Percentiles rank a stretch among this genome's conserved stretches.
phyloP scores from a whole-genome alignment of 2,888 invertebrate genomes.

The Hypselothyrea guttata region DNA sequence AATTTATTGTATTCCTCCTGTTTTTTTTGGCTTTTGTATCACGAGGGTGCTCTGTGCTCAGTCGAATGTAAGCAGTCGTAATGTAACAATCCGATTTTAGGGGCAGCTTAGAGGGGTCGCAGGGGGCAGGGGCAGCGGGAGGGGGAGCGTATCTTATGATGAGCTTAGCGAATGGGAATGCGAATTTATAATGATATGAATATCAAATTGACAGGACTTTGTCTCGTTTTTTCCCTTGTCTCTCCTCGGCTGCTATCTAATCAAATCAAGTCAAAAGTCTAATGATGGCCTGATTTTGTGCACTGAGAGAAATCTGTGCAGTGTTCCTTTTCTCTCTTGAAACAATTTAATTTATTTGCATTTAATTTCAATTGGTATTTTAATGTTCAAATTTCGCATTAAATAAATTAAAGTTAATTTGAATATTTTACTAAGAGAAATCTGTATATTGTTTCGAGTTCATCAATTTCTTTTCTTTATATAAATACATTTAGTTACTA shows the following conservation, averaged over 20 bases:
- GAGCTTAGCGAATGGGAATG: slow-evolving; percentile 54
- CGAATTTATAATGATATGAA: slow-evolving; percentile 79
- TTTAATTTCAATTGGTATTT: no score
- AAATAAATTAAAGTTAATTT: no score
- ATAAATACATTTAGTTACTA: no score
- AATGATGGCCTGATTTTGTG: slow-evolving; percentile 58
- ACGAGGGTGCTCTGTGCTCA: slow-evolving; percentile 31
- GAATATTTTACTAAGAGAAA: no score
- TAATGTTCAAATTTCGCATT: no score
- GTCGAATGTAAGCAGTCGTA: slow-evolving; percentile 59
- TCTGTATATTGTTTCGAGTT: no score
- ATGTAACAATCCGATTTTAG: slow-evolving; percentile 65
- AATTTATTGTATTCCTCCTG: slow-evolving; percentile 56
- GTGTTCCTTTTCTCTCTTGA: slow-evolving; percentile 4
- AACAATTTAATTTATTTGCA: no score
- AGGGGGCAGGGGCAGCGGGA: not conserved
- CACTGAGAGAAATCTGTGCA: no score
- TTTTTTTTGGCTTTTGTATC: slow-evolving; percentile 3
- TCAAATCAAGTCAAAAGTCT: slow-evolving; percentile 69
- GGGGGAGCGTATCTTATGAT: slow-evolving; percentile 51
- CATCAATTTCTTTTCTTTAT: no score
- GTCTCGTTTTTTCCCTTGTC: slow-evolving; percentile 14
- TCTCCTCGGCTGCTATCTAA: slow-evolving; percentile 38
- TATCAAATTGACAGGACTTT: slow-evolving; percentile 75
- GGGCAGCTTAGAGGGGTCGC: not conserved